A percentile compares a stretch with the other conserved stretches of the same genome.
Conservation (phyloP, 2,113 vertebrate species). For the Pardalotus punctatus region DNA sequence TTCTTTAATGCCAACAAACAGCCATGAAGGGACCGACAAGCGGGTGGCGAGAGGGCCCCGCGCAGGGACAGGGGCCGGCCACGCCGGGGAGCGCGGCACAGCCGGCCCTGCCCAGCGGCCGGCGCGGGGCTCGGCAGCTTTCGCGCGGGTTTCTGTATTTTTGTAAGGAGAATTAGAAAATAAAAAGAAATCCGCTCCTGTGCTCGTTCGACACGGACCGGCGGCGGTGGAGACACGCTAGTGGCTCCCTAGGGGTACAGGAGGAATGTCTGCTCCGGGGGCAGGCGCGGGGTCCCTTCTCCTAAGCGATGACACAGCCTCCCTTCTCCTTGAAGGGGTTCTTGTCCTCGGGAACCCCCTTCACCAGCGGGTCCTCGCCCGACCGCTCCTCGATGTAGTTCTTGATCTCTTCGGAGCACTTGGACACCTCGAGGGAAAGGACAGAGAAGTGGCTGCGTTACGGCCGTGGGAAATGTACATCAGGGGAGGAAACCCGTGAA, state of each 20-base stretch:
- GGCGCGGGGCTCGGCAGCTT: background rate
- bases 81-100: background rate
- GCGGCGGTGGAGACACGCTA: background rate
- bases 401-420: conserved; percentile 94
- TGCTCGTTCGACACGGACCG: background rate
- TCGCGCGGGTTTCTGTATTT: background rate
- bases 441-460: background rate
- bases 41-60: background rate
- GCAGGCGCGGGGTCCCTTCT: background rate
- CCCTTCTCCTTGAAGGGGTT: conserved; percentile 99
- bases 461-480: background rate
- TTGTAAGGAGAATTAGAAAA: background rate
- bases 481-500: background rate
- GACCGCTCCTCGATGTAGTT: conserved; percentile 88
- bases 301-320: conserved; percentile 91
- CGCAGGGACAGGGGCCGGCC: background rate
- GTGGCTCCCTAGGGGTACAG: background rate
- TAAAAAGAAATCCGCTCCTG: background rate
- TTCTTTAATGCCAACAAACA: conserved; percentile 38
- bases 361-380: conserved; percentile 90
- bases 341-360: conserved; percentile 95
- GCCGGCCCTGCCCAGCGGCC: background rate
- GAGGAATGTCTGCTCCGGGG: background rate
- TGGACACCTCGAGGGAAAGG: conserved; percentile 83
- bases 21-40: background rate